Base-by-base conservation (phyloP, 2,113 vertebrate genomes). In the Ochotona princeps region DNA sequence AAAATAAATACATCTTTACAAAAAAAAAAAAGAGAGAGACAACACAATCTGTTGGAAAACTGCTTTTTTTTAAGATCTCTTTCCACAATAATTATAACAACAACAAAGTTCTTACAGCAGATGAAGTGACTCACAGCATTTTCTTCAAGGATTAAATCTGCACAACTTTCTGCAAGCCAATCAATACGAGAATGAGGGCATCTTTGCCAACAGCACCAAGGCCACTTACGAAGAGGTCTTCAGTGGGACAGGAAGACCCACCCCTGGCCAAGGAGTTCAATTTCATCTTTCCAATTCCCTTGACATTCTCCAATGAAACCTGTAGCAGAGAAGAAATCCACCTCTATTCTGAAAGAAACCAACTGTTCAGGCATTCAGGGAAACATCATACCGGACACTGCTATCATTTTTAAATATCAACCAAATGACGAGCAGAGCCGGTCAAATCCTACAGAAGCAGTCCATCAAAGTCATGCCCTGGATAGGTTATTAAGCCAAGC, bases 141-240 rank as follows among this genome's bases (percentile, higher is more conserved):
- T 97, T 79, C 91, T 89, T 66, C 75, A 51, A 0, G 1, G 75
- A 93, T 96, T 90, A 93, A 70, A 96, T 73, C 89, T 49, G 80
- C 81, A 86, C 91, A 95, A 94, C 57, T 96, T 96, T 96, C 90
- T 90, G 72, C 79, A 96, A 97, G 87, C 92, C 93, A 96, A 97
- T 91, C 95, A 95, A 44, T 84, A 93, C 79, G n/a, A 81, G 60
- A 92, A 95, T 63, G 83, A 97, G 88, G 23, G 44, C 2, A 96
- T 90, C 90, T 97, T 86, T 92, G 90, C 91, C 76, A 57, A 90
- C 92, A 92, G 79, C 80, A 89, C 85, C 65, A 96, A 90, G 70
- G 47, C 86, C 2, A 49, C 66, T 85, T 87, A 63, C 0, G 69
- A 94, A 96, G n/a, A 83, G 35, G n/a, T 7, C 92, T 92, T 83